Evolutionary conservation across 1,140 invertebrate species (phyloP), one percentile per base, ranked within the genome.

Genomic region (Sarcophaga peregrina): DNA sequence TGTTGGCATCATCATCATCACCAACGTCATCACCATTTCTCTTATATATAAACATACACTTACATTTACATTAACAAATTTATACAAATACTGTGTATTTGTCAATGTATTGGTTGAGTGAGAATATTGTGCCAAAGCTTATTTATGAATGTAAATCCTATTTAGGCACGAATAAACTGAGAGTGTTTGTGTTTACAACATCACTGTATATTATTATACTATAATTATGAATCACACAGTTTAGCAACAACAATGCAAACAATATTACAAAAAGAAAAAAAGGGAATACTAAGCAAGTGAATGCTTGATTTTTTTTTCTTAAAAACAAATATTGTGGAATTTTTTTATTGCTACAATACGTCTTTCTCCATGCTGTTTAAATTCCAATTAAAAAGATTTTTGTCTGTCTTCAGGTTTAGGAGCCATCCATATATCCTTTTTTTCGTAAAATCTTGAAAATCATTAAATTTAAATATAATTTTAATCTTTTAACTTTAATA

Each of bases 141-240:
- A 50, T 48, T 78, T 17, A 78, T 78, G 47, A 25, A 20, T 78
- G 75, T 78, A 50, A 52, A 68, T 50, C 47, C 50, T 47, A 78
- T 78, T 25, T 78, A n/a, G 46, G 4, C 48, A 25, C 9, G 15
- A 47, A 50, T 9, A 50, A 46, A 5, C 25, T 46, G 25, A 15
- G 37, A 74, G 37, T 48, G 45, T 76, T 45, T 74, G 37, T 13
- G 15, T 48, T 48, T 20, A 78, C 75, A 78, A 78, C 6, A 52
- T 52, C 75, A 50, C 10, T 17, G n/a, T 52, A 78, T 45, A 52
- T 78, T 45, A 52, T 78, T 78, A 48, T 78, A 50, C 75, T 50
- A 78, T 50, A 78, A 78, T 78, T 78, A 78, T 78, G 75, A 78
- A 78, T 78, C 75, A 50, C 75, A 76, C 8, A 17, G 17, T 76